Evolutionary conservation across 2,113 vertebrate genomes (phyloP).

Genomic region (Erythrocercus mccallii): DNA sequence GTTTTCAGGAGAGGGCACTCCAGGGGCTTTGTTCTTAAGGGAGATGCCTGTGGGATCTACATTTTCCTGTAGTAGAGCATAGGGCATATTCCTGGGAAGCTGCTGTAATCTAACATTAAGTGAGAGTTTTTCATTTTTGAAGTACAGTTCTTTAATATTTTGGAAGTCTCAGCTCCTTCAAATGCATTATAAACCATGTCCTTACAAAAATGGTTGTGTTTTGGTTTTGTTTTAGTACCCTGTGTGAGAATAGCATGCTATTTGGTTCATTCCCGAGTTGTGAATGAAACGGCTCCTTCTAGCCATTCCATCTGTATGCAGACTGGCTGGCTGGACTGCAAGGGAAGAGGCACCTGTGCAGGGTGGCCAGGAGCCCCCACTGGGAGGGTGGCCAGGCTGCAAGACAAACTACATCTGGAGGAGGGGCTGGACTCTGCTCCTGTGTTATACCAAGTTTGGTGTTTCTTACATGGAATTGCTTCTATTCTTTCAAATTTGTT

Average conservation of each 20-base stretch:
- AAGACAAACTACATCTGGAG: neutral
- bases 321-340: neutral
- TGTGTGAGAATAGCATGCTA: neutral
- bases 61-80: neutral
- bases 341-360: rapidly evolving
- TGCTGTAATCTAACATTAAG: neutral
- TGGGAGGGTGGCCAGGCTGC: neutral
- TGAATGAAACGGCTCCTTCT: neutral
- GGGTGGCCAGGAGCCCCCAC: rapidly evolving
- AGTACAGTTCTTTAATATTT: neutral
- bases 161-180: neutral
- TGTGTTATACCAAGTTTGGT: neutral
- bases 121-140: neutral
- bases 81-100: neutral
- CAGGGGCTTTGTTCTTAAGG: neutral
- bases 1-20: neutral
- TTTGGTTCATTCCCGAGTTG: neutral
- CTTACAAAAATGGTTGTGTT: neutral
- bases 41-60: neutral
- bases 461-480: neutral
- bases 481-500: neutral
- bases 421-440: neutral
- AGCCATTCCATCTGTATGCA: rapidly evolving
- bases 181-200: neutral
- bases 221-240: neutral